Conservation (phyloP, 1,140 invertebrate species). For the Apis dorsata region DNA sequence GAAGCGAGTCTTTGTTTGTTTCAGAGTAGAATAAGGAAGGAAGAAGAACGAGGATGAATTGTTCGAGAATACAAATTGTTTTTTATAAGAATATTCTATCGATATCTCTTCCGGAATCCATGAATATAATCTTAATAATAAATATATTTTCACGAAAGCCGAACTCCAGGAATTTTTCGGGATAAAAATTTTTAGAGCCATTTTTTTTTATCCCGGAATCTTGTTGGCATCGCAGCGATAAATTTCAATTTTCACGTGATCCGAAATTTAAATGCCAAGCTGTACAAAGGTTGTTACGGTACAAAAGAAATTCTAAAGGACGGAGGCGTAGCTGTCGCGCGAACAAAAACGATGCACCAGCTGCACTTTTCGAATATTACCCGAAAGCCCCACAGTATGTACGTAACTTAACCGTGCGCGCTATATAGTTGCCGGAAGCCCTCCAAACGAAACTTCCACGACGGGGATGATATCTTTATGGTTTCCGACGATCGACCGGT, state of each 20-base stretch:
- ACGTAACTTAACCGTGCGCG: background rate
- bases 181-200: no score
- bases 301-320: slow-evolving; percentile 39
- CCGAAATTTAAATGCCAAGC: background rate
- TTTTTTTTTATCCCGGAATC: no score
- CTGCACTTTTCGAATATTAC: slow-evolving; percentile 20
- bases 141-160: no score
- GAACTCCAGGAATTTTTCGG: no score
- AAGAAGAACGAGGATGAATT: no score
- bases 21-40: no score
- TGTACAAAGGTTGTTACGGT: background rate
- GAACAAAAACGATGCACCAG: slow-evolving; percentile 23
- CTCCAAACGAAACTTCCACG: slow-evolving; percentile 29
- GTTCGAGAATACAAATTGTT: no score
- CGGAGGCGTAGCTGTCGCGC: slow-evolving; percentile 16
- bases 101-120: no score
- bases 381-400: background rate
- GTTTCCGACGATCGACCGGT: slow-evolving; percentile 37
- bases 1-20: no score
- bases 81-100: no score
- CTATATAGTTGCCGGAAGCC: slow-evolving; percentile 2
- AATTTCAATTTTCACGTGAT: background rate
- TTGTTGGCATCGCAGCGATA: no score
- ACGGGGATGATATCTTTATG: slow-evolving; percentile 39
- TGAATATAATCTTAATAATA: no score